These are phyloP conservation scores for Micrasema longulum DNA, from an alignment of 1,140 invertebrate species.

Conservation along the genomic window DNA sequence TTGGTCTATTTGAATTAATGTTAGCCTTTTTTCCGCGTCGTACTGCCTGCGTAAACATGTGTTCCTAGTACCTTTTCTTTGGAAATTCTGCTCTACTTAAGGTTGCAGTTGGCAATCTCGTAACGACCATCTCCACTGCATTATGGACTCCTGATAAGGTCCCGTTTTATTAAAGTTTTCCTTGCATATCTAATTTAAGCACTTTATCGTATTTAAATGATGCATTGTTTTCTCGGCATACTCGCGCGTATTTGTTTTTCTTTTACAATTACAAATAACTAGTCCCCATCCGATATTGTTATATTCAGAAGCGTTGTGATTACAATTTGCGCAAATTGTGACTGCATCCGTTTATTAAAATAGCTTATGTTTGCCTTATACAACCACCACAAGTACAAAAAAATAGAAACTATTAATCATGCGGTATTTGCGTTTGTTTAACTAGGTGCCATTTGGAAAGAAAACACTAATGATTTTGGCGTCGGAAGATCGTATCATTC, in stretches of 20 bases:
- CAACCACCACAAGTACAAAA: neutral
- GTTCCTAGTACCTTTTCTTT: conserved; percentile 37
- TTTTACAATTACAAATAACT: neutral
- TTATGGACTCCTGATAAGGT: conserved; percentile 35
- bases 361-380: conserved; percentile 9
- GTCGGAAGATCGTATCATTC: conserved; percentile 39
- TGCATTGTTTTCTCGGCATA: conserved; percentile 29
- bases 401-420: conserved; percentile 28
- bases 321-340: conserved; percentile 29
- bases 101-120: conserved; percentile 27
- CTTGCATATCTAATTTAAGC: conserved; percentile 26
- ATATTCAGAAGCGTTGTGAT: conserved; percentile 11
- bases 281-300: too few relatives aligned
- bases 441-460: conserved; percentile 34
- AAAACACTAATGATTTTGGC: conserved; percentile 20
- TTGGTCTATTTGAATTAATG: conserved; percentile 48
- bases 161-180: conserved; percentile 30
- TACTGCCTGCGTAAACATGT: conserved; percentile 42
- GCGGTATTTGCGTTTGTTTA: conserved; percentile 33
- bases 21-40: conserved; percentile 24
- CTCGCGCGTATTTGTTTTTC: conserved; percentile 4
- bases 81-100: conserved; percentile 23
- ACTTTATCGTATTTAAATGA: conserved; percentile 38
- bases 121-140: conserved; percentile 37
- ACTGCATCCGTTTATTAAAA: neutral